Percentiles rank a stretch among this genome's conserved stretches.
Evolutionary conservation across 2,888 invertebrate genomes (phyloP).

Genomic region (Sycophila texana): DNA sequence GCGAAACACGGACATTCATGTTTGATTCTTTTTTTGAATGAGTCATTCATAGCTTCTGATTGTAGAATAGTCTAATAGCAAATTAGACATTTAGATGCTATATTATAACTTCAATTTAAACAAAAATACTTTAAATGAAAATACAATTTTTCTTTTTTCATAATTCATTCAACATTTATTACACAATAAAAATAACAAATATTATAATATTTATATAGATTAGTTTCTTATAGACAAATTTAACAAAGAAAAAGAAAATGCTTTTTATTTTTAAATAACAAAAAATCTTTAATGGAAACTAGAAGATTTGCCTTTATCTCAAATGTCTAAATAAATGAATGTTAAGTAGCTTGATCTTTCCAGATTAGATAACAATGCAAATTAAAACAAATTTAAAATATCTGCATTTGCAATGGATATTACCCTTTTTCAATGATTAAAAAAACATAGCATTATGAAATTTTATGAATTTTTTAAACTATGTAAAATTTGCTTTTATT

Average conservation of each 20-base stretch:
- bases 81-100: slow-evolving; percentile 11
- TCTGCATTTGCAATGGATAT: no score
- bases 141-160: slow-evolving; percentile 42
- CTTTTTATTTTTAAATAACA: neutral
- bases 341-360: slow-evolving; percentile 1
- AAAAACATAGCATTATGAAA: no score
- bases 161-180: neutral
- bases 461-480: neutral
- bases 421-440: no score
- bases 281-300: neutral
- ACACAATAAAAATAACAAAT: no score
- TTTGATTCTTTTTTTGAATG: slow-evolving; percentile 46
- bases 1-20: slow-evolving; percentile 42
- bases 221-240: no score
- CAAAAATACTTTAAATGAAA: neutral
- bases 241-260: neutral
- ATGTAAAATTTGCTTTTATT: neutral
- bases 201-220: no score
- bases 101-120: neutral
- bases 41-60: slow-evolving; percentile 33
- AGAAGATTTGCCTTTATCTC: slow-evolving; percentile 4
- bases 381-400: slow-evolving; percentile 3
- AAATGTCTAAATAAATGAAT: slow-evolving; percentile 5
- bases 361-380: slow-evolving; percentile 29
- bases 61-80: slow-evolving; percentile 8